Conservation (phyloP, 2,797 vertebrate genomes). For the Podarcis lilfordi region DNA sequence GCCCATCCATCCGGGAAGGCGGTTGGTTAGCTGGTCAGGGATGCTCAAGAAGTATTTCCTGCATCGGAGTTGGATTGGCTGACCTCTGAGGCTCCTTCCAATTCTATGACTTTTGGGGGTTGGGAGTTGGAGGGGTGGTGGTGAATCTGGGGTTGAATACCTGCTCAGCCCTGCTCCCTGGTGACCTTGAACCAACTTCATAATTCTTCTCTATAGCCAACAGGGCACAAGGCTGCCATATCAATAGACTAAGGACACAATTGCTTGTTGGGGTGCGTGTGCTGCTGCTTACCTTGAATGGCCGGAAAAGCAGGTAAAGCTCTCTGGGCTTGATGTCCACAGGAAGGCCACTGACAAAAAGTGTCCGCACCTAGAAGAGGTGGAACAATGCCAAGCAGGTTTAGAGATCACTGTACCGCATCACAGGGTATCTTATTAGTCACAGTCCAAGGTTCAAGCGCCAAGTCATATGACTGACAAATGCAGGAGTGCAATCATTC, state of each 20-base stretch:
- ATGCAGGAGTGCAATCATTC: not conserved
- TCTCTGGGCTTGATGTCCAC: conserved; percentile 86
- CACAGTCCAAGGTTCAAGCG: not conserved
- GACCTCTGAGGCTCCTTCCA: no score
- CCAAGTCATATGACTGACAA: not conserved
- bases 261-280: not conserved
- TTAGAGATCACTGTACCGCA: not conserved
- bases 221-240: not conserved
- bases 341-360: conserved; percentile 85
- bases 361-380: conserved; percentile 79
- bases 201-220: no score
- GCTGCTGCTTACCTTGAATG: conserved; percentile 80
- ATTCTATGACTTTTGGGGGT: no score
- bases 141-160: no score
- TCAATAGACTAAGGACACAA: not conserved
- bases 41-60: not conserved
- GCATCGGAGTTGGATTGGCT: no score
- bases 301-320: conserved; percentile 84
- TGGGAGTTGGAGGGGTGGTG: no score
- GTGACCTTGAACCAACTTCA: not conserved
- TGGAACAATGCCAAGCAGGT: not conserved
- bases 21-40: no score
- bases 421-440: no score
- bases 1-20: no score
- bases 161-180: no score